These are phyloP conservation scores for Trachymyrmex septentrionalis DNA, from an alignment of 1,140 invertebrate genomes.

Conservation along the genomic window DNA sequence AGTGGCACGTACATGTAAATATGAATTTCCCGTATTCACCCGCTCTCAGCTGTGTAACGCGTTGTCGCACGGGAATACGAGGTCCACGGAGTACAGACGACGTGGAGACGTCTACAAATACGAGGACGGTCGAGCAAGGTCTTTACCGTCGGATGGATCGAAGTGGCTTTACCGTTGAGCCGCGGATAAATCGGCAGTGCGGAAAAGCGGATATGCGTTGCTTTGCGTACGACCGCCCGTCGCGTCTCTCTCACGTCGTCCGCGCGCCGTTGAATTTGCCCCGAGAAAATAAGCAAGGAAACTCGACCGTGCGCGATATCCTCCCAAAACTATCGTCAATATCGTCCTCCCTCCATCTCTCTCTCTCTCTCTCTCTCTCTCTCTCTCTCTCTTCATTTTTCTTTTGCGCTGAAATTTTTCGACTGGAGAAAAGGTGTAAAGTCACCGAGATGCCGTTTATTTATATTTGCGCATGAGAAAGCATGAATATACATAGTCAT, in stretches of 20 bases:
- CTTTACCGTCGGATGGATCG: conserved; percentile 65
- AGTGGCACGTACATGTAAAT: conserved; percentile 65
- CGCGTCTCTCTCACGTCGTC: conserved; percentile 35
- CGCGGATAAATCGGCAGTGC: conserved; percentile 79
- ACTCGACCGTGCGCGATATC: conserved; percentile 57
- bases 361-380: not conserved
- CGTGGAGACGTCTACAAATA: conserved; percentile 41
- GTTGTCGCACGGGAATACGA: conserved; percentile 53
- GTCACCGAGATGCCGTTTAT: conserved; percentile 20
- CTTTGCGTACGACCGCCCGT: conserved; percentile 76
- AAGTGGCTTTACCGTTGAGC: conserved; percentile 64
- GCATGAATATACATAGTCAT: not conserved
- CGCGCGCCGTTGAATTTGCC: conserved; percentile 57
- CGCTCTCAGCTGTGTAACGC: conserved; percentile 56
- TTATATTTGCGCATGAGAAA: conserved; percentile 34
- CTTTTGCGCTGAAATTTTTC: conserved; percentile 4
- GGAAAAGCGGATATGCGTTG: conserved; percentile 82
- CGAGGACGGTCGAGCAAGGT: conserved; percentile 62
- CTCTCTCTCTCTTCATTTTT: not conserved
- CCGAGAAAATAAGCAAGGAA: conserved; percentile 52
- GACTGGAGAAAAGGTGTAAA: conserved; percentile 55
- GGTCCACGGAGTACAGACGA: conserved; percentile 29
- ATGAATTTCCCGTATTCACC: conserved; percentile 57
- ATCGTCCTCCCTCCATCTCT: no score
- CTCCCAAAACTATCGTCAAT: conserved; percentile 10